Percentiles rank a stretch among this genome's conserved stretches.
Evolutionary conservation across 23 tunicate species (phyloP).

Genomic region (Clavelina lepadiformis): DNA sequence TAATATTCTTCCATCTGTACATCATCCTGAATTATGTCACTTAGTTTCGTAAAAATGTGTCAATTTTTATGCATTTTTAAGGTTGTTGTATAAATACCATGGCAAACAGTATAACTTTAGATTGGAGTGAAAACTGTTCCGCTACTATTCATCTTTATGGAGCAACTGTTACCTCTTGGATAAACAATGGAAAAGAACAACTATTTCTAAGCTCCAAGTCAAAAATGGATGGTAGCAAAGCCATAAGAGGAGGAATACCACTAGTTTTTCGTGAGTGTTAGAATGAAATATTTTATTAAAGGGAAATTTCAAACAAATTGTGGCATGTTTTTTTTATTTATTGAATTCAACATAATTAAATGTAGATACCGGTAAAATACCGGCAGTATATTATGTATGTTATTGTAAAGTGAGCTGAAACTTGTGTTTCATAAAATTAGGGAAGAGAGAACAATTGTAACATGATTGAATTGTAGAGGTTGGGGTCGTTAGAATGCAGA

Average conservation of each 20-base stretch:
- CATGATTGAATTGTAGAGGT: neutral
- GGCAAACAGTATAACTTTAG: too few relatives aligned
- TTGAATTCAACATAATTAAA: too few relatives aligned
- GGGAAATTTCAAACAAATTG: too few relatives aligned
- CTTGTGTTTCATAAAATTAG: neutral
- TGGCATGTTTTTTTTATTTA: too few relatives aligned
- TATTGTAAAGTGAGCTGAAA: neutral
- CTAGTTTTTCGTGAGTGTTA: conserved; percentile 98
- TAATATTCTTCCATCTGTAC: too few relatives aligned
- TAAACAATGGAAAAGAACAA: conserved; percentile 51
- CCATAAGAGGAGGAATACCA: conserved; percentile 97
- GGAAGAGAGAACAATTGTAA: neutral
- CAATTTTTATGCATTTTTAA: too few relatives aligned
- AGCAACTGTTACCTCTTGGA: conserved; percentile 95
- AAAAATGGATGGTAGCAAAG: conserved; percentile 92
- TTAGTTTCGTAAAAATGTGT: too few relatives aligned
- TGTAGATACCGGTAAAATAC: too few relatives aligned
- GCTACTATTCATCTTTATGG: conserved; percentile 77
- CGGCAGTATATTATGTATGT: neutral
- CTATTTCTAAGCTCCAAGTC: conserved; percentile 71
- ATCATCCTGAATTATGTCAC: too few relatives aligned
- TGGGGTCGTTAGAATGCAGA: too few relatives aligned
- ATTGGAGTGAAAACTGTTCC: conserved; percentile 7
- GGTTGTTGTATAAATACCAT: neutral
- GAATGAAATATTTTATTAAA: too few relatives aligned